Base-by-base conservation (phyloP, 2,113 vertebrate species). In the Indicator maculatus region DNA sequence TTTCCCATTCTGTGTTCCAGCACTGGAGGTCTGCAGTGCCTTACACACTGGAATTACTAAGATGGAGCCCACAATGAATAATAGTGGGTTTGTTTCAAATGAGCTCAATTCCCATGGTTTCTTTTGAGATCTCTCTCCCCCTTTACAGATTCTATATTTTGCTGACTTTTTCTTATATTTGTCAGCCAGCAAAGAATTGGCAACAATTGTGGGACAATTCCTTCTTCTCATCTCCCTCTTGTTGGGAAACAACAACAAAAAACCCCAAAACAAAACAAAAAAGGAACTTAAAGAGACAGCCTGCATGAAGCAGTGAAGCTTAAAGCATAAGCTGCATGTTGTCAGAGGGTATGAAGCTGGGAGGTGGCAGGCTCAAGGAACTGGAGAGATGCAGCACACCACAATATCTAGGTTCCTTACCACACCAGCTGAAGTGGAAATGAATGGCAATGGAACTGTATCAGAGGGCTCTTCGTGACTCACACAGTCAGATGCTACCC, bases 191-290 rank as follows among this genome's bases (percentile, higher is more conserved):
- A 5, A 92, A 88, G 56, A 95, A 86, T 61, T 93, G 93, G 94
- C 95, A 96, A 79, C 88, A 93, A 75, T 33, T 90, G 87, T 86
- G 88, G 89, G 92, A 93, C 91, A 65, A 90, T 83, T 85, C 67
- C 70, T 75, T 86, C 66, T 83, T 56, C 83, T 44, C 85, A 63
- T 86, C 50, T 76, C 59, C 53, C 21, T 78, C 70, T 64, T 91
- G 33, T 23, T 47, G 44, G 16, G 4, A 0, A 0, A 8, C 16
- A 44, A 44, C 41, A 44, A 44, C 24, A 28, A 30, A 50, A 66
- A 21, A 15, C 41, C 41, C 41, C 41, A 44, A 44, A 44, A 14
- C 41, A 41, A 38, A 56, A 66, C 18, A 23, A 50, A 27, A 64
- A 83, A 50, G 17, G 27, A 63, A 83, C 86, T 93, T 95, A 93